Conservation (phyloP, 2,113 vertebrate species). For the Prunella fulvescens region DNA sequence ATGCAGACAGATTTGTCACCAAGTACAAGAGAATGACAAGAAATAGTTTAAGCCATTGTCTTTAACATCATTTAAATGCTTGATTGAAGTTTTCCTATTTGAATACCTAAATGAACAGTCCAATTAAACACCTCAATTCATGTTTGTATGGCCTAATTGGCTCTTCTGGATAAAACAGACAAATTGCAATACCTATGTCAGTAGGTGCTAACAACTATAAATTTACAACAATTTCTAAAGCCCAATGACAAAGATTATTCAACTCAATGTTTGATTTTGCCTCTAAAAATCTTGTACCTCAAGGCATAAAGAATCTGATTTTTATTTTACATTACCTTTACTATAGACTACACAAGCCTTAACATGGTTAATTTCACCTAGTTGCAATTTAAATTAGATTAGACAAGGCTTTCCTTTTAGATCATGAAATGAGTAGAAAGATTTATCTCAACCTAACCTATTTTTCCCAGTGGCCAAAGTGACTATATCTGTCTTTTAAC, state of each 20-base stretch:
- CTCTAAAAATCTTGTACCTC: background rate
- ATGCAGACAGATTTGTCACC: background rate
- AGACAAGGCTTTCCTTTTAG: background rate
- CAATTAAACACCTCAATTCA: background rate
- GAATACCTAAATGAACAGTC: background rate
- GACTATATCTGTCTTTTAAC: background rate
- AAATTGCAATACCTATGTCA: background rate
- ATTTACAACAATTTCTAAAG: background rate
- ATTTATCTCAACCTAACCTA: background rate
- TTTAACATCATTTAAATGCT: background rate
- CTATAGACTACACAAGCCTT: background rate
- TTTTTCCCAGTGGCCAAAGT: background rate
- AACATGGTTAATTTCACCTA: background rate
- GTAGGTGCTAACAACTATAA: background rate
- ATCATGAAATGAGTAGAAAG: background rate
- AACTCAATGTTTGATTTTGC: background rate
- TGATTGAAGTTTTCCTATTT: background rate
- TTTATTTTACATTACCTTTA: background rate
- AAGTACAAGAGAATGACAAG: background rate
- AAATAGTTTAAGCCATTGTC: background rate
- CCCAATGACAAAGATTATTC: background rate
- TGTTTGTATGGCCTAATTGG: background rate
- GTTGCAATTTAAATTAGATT: background rate
- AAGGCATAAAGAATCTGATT: background rate
- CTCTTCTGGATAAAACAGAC: background rate